These are phyloP conservation scores for Monochamus saltuarius DNA, from an alignment of 1,140 invertebrate genomes.

Conservation along the genomic window DNA sequence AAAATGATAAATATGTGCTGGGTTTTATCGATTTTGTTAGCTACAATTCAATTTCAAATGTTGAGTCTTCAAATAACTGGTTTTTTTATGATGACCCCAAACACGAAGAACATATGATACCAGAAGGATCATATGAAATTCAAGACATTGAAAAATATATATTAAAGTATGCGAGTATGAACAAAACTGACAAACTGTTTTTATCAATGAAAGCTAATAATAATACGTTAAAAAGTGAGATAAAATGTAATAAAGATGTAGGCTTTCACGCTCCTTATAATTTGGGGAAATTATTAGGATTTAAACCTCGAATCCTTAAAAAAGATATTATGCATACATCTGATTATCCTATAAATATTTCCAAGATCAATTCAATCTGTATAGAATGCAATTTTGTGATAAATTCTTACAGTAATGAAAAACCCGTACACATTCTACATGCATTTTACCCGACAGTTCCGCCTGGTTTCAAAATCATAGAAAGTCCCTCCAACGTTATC, in stretches of 20 bases:
- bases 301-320: conserved; percentile 22
- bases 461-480: conserved; percentile 41
- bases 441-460: conserved; percentile 40
- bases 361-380: conserved; percentile 29
- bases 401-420: conserved; percentile 41
- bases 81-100: conserved; percentile 1
- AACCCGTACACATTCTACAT: conserved; percentile 40
- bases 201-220: conserved; percentile 28
- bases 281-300: conserved; percentile 31
- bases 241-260: conserved; percentile 29
- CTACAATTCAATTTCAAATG: conserved; percentile 3
- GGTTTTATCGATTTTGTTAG: conserved; percentile 3
- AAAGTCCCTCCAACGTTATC: conserved; percentile 43
- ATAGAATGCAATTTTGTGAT: conserved; percentile 38
- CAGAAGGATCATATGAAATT: conserved; percentile 6
- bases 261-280: conserved; percentile 26
- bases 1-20: conserved; percentile 5
- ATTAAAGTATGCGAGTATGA: neutral
- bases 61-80: neutral
- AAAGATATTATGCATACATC: conserved; percentile 25
- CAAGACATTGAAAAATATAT: conserved; percentile 4
- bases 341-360: conserved; percentile 31
- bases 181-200: neutral
- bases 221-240: conserved; percentile 34
- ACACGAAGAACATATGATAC: neutral